These are phyloP conservation scores for Stenodera caucasica DNA, from an alignment of 2,888 invertebrate genomes.

Conservation along the genomic window DNA sequence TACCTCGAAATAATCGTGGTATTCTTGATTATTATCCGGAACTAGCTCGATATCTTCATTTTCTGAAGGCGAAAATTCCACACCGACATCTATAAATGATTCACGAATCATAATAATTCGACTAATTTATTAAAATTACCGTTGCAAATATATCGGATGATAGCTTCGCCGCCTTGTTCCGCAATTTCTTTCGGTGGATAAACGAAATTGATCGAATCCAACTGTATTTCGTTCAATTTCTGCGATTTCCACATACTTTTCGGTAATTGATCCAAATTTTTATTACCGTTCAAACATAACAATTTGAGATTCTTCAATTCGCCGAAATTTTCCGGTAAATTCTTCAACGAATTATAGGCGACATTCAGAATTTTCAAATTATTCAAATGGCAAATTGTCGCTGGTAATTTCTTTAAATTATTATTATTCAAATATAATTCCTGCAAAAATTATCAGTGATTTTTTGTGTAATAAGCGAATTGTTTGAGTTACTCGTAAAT, in stretches of 20 bases:
- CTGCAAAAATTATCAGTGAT: conserved; percentile 49
- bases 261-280: conserved; percentile 63
- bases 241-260: conserved; percentile 67
- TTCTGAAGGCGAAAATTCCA: conserved; percentile 58
- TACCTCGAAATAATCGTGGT: conserved; percentile 51
- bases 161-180: conserved; percentile 62
- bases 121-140: no score
- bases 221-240: conserved; percentile 63
- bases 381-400: conserved; percentile 65
- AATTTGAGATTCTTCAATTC: conserved; percentile 63
- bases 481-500: conserved; percentile 63
- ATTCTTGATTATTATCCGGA: conserved; percentile 29
- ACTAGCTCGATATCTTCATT: conserved; percentile 47
- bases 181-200: conserved; percentile 69
- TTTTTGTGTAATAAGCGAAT: no score
- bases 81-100: conserved; percentile 51
- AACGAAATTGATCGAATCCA: conserved; percentile 64
- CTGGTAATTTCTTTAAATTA: conserved; percentile 69
- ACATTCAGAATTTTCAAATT: conserved; percentile 70
- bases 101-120: conserved; percentile 5
- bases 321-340: conserved; percentile 66
- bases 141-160: conserved; percentile 67
- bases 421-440: conserved; percentile 77
- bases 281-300: conserved; percentile 66
- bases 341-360: conserved; percentile 69